Evolutionary conservation across 2,797 vertebrate species (phyloP).

Genomic region (Syndactyla subalaris): DNA sequence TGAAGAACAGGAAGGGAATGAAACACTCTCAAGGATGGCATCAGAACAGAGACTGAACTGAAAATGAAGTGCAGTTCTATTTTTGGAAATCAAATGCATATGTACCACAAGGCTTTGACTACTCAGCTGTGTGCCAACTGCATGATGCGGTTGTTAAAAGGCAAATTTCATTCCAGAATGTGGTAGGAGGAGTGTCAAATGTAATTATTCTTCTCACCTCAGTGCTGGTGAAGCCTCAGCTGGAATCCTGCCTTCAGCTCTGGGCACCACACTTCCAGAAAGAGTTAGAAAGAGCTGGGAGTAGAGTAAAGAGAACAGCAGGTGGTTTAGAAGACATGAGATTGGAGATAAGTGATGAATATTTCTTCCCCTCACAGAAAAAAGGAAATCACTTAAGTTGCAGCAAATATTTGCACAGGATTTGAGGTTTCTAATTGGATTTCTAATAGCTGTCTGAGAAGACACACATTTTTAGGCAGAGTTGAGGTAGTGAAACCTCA

Average conservation of each 20-base stretch:
- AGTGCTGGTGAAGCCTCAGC: not conserved
- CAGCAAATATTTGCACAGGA: not conserved
- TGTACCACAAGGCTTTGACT: not conserved
- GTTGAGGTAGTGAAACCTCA: not conserved
- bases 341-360: not conserved
- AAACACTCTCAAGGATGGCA: not conserved
- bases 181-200: not conserved
- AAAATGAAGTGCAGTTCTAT: not conserved
- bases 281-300: not conserved
- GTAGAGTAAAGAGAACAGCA: not conserved
- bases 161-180: not conserved
- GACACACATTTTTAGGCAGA: not conserved
- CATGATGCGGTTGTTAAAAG: not conserved
- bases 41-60: not conserved
- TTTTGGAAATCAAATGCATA: not conserved
- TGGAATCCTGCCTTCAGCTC: constrained; percentile 9
- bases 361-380: not conserved
- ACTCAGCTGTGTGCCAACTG: not conserved
- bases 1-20: not conserved
- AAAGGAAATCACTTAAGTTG: not conserved
- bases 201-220: not conserved
- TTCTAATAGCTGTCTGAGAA: not conserved
- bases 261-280: not conserved
- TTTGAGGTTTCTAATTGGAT: constrained; percentile 3
- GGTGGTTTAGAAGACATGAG: not conserved